Evolutionary conservation across 2,113 vertebrate genomes (phyloP).

Genomic region (Ciconia stormi): DNA sequence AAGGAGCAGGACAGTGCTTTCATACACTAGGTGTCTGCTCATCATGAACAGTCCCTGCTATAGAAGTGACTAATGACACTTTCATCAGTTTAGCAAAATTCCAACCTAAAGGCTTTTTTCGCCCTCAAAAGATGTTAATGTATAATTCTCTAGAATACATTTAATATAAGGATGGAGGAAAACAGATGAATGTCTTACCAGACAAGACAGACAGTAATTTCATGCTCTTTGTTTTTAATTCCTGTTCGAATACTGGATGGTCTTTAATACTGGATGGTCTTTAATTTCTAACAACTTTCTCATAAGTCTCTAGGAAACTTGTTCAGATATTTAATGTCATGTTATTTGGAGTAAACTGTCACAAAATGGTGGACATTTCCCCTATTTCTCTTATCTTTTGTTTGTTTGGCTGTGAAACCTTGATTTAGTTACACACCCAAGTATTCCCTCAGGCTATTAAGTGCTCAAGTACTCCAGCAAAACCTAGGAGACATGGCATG

Average conservation of each 20-base stretch:
- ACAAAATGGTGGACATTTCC: slow-evolving; percentile 48
- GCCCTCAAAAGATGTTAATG: background rate
- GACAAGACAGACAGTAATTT: slow-evolving; percentile 59
- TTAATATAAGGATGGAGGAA: slow-evolving; percentile 50
- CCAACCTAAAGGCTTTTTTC: slow-evolving; percentile 14
- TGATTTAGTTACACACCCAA: slow-evolving; percentile 39
- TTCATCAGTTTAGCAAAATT: slow-evolving; percentile 34
- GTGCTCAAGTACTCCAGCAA: slow-evolving; percentile 18
- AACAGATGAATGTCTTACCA: slow-evolving; percentile 54
- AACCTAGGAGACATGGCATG: slow-evolving; percentile 25
- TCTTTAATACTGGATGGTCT: slow-evolving; percentile 54
- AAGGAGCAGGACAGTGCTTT: background rate
- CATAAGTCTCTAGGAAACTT: slow-evolving; percentile 46
- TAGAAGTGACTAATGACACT: background rate
- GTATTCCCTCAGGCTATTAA: slow-evolving; percentile 37
- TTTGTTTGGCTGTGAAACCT: slow-evolving; percentile 57
- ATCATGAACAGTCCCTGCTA: background rate
- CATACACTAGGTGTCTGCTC: background rate
- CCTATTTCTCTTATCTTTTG: slow-evolving; percentile 20
- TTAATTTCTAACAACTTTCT: slow-evolving; percentile 60
- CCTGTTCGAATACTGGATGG: slow-evolving; percentile 46
- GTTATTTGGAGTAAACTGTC: slow-evolving; percentile 61
- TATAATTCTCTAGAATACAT: slow-evolving; percentile 43
- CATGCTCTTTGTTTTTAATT: slow-evolving; percentile 47
- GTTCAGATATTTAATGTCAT: slow-evolving; percentile 43